Percentiles rank a stretch among this genome's conserved stretches.
These are phyloP conservation scores for Ceratoteleas bidentatus DNA, from an alignment of 1,140 invertebrate species.

Conservation along the genomic window DNA sequence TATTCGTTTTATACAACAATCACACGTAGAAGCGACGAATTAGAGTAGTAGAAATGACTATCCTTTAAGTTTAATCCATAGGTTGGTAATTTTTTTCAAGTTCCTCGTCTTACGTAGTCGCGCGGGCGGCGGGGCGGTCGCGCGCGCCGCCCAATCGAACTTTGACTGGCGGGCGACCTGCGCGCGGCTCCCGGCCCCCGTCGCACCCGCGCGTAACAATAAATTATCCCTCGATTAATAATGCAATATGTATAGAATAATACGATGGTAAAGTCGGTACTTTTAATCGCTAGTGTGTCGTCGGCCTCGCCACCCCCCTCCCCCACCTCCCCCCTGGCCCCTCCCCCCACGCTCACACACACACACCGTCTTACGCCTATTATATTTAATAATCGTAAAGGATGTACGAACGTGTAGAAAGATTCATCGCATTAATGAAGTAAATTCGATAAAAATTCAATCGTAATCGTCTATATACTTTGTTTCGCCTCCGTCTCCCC, in stretches of 20 bases:
- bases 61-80: conserved; percentile 72
- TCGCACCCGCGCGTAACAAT: conserved; percentile 10
- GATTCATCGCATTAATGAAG: conserved; percentile 78
- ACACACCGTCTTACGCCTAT: conserved; percentile 58
- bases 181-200: not conserved
- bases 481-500: conserved; percentile 11
- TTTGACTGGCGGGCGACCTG: conserved; percentile 19
- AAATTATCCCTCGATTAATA: not conserved
- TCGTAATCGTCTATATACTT: conserved; percentile 62
- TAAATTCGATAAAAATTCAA: conserved; percentile 80
- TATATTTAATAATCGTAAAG: conserved; percentile 72
- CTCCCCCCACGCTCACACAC: conserved; percentile 26
- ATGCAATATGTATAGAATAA: conserved; percentile 70
- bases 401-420: conserved; percentile 81
- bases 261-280: conserved; percentile 73
- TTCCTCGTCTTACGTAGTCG: conserved; percentile 62
- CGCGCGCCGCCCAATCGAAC: conserved; percentile 37
- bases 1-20: conserved; percentile 76
- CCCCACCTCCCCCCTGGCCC: not conserved
- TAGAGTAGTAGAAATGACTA: conserved; percentile 81
- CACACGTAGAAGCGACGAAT: conserved; percentile 81
- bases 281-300: conserved; percentile 61
- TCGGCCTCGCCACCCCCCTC: not conserved
- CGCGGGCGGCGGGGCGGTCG: conserved; percentile 6
- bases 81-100: no score